Percentiles rank a stretch among this genome's conserved stretches.
Evolutionary conservation across 2,797 vertebrate species (phyloP).

Genomic region (Typhlichthys subterraneus): DNA sequence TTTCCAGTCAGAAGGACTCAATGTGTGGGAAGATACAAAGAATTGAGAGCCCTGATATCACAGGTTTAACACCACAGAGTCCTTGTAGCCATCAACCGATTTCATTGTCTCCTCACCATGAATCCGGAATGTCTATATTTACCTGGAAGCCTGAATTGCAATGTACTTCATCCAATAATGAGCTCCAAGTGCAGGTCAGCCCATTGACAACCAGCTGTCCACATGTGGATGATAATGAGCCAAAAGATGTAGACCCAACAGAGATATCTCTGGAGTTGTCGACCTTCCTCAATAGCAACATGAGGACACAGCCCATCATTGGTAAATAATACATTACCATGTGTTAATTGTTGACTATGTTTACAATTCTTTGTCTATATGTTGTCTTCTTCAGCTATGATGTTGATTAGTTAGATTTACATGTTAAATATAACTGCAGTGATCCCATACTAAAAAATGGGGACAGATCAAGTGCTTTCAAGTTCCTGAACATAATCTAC

Average conservation of each 20-base stretch:
- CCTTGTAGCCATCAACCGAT: not conserved
- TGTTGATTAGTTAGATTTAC: not conserved
- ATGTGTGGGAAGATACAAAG: not conserved
- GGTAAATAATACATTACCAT: slow-evolving; percentile 2
- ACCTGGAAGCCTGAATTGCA: not conserved
- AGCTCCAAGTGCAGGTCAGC: not conserved
- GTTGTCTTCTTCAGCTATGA: not conserved
- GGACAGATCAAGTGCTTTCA: no score
- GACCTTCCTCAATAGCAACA: slow-evolving; percentile 6
- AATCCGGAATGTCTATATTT: not conserved
- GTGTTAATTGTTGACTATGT: no score
- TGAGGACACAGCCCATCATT: slow-evolving; percentile 13
- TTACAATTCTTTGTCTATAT: no score
- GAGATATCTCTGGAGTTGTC: not conserved
- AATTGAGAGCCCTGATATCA: no score
- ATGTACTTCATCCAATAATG: not conserved
- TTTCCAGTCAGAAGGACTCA: not conserved
- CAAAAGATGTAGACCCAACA: not conserved
- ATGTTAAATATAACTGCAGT: no score
- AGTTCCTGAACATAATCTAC: no score
- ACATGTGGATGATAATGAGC: not conserved
- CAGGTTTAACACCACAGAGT: no score
- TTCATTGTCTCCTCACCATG: not conserved
- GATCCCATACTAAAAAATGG: no score
- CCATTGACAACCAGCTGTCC: not conserved